phyloP scores from a whole-genome alignment of 2,113 vertebrate genomes.

The Psophia crepitans region DNA sequence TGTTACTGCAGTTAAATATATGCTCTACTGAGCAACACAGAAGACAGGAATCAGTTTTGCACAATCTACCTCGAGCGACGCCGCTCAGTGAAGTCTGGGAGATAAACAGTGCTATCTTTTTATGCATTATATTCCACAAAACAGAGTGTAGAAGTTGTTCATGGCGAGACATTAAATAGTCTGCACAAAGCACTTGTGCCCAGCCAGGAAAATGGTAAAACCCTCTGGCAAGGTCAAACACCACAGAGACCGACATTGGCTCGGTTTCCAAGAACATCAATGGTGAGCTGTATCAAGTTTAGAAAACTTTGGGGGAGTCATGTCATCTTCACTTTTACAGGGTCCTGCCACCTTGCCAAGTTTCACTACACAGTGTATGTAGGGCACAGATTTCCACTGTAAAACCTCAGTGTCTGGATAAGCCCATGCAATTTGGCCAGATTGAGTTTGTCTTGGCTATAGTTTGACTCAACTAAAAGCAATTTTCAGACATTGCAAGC shows the following conservation, averaged over 20 bases:
- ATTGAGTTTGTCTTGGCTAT: not conserved
- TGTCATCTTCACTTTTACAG: not conserved
- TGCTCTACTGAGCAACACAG: not conserved
- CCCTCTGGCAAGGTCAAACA: not conserved
- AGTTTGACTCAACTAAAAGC: not conserved
- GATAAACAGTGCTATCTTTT: not conserved
- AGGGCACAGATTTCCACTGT: not conserved
- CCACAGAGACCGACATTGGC: fast-evolving
- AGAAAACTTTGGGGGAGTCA: not conserved
- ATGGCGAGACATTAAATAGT: not conserved
- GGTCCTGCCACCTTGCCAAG: not conserved
- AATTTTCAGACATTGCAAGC: not conserved
- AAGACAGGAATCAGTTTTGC: not conserved
- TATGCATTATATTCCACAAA: not conserved
- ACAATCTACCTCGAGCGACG: not conserved
- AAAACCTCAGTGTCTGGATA: not conserved
- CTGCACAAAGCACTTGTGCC: fast-evolving
- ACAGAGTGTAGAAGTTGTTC: not conserved
- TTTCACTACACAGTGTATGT: fast-evolving
- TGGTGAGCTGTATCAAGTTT: not conserved
- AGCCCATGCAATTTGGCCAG: not conserved
- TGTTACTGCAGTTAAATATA: not conserved
- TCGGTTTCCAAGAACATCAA: not conserved
- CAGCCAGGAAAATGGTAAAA: not conserved
- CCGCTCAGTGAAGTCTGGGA: not conserved